phyloP scores from a whole-genome alignment of 2,888 invertebrate species.

The Monochamus alternatus region DNA sequence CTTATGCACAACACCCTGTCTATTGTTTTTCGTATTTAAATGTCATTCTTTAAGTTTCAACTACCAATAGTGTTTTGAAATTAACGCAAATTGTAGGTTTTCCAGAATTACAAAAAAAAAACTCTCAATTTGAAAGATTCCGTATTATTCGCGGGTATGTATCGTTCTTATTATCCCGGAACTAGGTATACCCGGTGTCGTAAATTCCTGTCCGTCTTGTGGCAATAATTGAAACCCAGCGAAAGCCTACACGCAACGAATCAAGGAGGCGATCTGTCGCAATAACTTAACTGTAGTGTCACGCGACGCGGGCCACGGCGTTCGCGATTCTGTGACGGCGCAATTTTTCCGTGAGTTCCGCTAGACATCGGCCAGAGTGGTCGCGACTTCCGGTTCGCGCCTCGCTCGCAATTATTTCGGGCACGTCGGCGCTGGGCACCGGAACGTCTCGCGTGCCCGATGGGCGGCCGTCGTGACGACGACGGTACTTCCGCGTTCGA shows the following conservation, averaged over 20 bases:
- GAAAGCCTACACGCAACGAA: slow-evolving; percentile 4
- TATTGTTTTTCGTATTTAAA: no score
- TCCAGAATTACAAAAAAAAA: no score
- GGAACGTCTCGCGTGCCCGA: slow-evolving; percentile 48
- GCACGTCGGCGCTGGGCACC: slow-evolving; percentile 26
- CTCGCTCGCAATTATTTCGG: slow-evolving; percentile 35
- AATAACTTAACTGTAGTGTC: slow-evolving; percentile 53
- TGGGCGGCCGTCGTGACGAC: slow-evolving; percentile 52
- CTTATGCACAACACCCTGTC: no score
- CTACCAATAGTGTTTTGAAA: no score
- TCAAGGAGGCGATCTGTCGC: slow-evolving; percentile 29
- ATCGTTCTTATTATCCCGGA: not conserved
- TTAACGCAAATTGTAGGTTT: no score
- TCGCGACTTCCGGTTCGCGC: slow-evolving; percentile 46
- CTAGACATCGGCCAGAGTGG: slow-evolving; percentile 48
- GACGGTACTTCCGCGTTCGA: slow-evolving; percentile 37
- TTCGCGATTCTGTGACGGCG: slow-evolving; percentile 57
- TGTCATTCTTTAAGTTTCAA: no score
- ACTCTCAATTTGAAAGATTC: no score
- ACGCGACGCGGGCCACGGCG: slow-evolving; percentile 53
- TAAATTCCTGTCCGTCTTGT: not conserved
- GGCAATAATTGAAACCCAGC: slow-evolving; percentile 13
- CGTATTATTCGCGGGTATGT: no score
- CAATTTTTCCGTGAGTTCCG: slow-evolving; percentile 55
- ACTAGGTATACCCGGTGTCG: not conserved